Evolutionary conservation across 2,113 vertebrate genomes (phyloP).

Genomic region (Bolborhynchus lineola): DNA sequence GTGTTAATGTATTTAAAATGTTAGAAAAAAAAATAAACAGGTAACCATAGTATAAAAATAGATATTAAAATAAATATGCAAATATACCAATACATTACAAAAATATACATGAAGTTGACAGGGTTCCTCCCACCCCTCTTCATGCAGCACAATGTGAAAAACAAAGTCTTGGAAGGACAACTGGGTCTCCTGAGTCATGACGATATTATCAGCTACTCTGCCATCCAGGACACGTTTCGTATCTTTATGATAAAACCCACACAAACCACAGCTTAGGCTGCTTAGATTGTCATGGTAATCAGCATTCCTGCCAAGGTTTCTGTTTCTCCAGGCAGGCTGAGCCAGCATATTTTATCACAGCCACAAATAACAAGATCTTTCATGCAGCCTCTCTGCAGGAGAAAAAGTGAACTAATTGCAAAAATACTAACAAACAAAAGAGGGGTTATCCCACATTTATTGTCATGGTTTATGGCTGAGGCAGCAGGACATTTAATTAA

Average conservation of each 20-base stretch:
- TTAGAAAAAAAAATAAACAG: accelerated
- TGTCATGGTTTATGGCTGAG: not conserved
- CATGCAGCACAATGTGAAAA: not conserved
- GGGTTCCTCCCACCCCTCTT: not conserved
- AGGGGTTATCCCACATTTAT: not conserved
- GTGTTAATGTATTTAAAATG: not conserved
- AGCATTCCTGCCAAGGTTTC: slow-evolving; percentile 39
- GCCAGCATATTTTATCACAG: slow-evolving; percentile 25
- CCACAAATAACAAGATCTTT: slow-evolving; percentile 45
- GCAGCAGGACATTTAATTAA: not conserved
- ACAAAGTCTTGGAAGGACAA: not conserved
- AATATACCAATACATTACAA: not conserved
- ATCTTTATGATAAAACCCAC: slow-evolving; percentile 13
- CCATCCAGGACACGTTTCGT: not conserved
- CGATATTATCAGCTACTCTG: not conserved
- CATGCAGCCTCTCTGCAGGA: slow-evolving; percentile 7
- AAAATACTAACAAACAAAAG: not conserved
- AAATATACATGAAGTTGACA: not conserved
- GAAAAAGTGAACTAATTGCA: slow-evolving; percentile 17
- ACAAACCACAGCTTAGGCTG: not conserved
- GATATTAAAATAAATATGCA: not conserved
- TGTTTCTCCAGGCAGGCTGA: slow-evolving; percentile 35
- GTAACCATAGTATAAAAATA: not conserved
- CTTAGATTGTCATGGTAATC: slow-evolving; percentile 56
- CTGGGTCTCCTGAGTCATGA: not conserved